Evolutionary conservation across 2,888 invertebrate species (phyloP).

Genomic region (Polyommatus iphigenia): DNA sequence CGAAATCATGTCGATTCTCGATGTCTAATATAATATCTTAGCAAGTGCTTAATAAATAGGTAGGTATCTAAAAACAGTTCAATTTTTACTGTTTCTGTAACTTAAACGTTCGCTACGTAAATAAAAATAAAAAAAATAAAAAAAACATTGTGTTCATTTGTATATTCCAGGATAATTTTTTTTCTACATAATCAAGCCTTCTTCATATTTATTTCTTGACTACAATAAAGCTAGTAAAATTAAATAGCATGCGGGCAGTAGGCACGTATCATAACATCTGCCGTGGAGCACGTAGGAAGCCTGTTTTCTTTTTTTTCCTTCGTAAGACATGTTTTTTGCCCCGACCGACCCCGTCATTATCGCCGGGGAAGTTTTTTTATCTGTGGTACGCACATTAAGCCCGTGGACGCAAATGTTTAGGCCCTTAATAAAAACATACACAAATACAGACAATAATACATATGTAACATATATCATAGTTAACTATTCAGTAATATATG

Average conservation of each 20-base stretch:
- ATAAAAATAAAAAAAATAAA: too few relatives aligned
- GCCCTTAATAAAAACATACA: not conserved
- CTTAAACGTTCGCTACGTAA: too few relatives aligned
- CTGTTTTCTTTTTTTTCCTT: constrained; percentile 32
- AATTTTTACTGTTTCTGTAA: too few relatives aligned
- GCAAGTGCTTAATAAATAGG: too few relatives aligned
- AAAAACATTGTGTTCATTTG: too few relatives aligned
- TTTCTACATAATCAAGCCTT: not conserved
- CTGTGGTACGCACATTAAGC: constrained; percentile 69
- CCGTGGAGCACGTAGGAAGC: constrained; percentile 41
- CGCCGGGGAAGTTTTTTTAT: constrained; percentile 64
- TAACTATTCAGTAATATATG: too few relatives aligned
- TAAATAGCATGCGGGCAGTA: not conserved
- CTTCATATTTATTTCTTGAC: not conserved
- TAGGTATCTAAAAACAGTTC: too few relatives aligned
- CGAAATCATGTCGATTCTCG: too few relatives aligned
- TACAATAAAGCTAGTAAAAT: not conserved
- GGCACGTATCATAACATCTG: constrained; percentile 39
- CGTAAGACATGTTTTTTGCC: constrained; percentile 63
- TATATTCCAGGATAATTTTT: not conserved
- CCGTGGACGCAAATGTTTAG: constrained; percentile 35
- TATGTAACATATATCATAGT: too few relatives aligned
- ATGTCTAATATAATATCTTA: too few relatives aligned
- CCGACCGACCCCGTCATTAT: constrained; percentile 74
- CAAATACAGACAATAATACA: too few relatives aligned